Conservation (phyloP, 2,113 vertebrate genomes). For the Murina feae region DNA sequence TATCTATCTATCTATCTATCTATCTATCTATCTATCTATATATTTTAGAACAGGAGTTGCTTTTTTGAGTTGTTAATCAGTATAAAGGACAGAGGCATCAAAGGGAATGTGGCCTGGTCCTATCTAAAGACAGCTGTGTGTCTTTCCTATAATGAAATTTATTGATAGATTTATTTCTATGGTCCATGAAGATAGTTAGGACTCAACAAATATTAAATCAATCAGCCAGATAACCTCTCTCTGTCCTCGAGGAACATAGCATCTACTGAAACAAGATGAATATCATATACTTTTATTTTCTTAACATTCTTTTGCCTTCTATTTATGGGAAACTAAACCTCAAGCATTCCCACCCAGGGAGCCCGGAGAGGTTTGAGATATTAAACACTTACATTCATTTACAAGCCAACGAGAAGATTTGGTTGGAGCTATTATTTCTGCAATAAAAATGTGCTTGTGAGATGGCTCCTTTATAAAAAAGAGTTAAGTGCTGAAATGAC, state of each 20-base stretch:
- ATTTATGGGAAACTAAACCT: not conserved
- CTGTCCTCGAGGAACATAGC: not conserved
- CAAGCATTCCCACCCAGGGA: not conserved
- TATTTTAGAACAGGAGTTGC: not conserved
- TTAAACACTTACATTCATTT: not conserved
- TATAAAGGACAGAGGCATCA: not conserved
- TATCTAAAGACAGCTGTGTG: not conserved
- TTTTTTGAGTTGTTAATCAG: conserved; percentile 36
- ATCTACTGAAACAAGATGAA: not conserved
- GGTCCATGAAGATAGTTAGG: not conserved
- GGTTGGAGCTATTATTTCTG: not conserved
- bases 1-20: too few relatives aligned
- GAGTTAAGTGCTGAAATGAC: not conserved
- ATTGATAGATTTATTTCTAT: conserved; percentile 30
- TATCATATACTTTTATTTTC: not conserved
- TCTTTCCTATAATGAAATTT: not conserved
- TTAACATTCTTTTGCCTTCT: conserved; percentile 3
- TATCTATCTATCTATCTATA: too few relatives aligned
- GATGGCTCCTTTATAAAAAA: not conserved
- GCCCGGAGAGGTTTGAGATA: not conserved
- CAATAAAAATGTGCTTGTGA: not conserved
- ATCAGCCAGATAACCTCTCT: not conserved
- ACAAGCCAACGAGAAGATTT: not conserved
- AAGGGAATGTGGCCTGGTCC: not conserved
- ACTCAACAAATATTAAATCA: conserved; percentile 33